These are phyloP conservation scores for Bugula neritina DNA, from an alignment of 2,888 invertebrate species.

Conservation along the genomic window DNA sequence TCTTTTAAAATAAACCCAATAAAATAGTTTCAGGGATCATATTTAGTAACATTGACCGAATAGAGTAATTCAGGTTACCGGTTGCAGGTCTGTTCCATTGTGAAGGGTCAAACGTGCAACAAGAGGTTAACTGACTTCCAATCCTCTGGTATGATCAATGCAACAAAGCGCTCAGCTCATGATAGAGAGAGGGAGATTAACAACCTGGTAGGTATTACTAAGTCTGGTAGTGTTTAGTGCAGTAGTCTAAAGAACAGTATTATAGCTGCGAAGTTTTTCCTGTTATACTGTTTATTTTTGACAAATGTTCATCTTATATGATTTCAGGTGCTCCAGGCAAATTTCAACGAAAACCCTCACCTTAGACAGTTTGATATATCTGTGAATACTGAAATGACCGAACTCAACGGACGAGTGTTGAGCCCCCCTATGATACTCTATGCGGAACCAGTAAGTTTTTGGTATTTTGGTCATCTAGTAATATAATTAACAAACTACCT, in stretches of 20 bases:
- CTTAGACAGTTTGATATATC: constrained; percentile 97
- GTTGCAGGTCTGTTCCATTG: constrained; percentile 93
- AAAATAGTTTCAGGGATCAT: no score
- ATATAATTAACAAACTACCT: no score
- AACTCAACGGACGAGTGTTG: constrained; percentile 95
- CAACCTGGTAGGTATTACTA: constrained; percentile 66
- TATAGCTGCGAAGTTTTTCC: no score
- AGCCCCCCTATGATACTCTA: constrained; percentile 98
- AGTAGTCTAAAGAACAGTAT: no score
- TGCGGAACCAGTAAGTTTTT: constrained; percentile 87
- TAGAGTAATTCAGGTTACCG: no score
- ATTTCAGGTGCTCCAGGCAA: constrained; percentile 74
- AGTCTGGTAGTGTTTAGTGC: no score
- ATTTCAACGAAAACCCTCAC: constrained; percentile 97
- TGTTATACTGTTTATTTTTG: no score
- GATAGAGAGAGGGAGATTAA: constrained; percentile 93
- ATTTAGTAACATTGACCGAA: no score
- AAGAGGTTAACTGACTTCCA: constrained; percentile 99
- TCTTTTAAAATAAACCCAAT: no score
- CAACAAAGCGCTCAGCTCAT: constrained; percentile 92
- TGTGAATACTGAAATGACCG: constrained; percentile 98
- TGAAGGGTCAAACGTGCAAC: constrained; percentile 97
- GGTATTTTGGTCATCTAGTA: no score
- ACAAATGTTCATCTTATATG: no score
- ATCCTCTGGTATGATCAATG: constrained; percentile 99